Evolutionary conservation across 2,797 vertebrate species (phyloP), one percentile per base, ranked within the genome.

Genomic region (Sciaenops ocellatus): DNA sequence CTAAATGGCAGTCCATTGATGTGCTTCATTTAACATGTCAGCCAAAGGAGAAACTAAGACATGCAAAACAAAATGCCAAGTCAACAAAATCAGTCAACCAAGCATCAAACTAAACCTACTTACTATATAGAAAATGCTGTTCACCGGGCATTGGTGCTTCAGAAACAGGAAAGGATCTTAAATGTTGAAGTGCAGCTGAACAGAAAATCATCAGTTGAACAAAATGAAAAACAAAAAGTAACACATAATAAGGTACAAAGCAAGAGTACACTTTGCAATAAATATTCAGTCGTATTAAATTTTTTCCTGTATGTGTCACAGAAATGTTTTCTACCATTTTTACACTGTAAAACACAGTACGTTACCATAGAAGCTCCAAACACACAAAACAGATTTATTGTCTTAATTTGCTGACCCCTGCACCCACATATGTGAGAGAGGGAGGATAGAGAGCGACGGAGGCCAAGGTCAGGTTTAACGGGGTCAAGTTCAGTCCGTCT

Each of bases 401-500:
- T 85, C 89, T 91, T 95, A 92, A 95, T 95, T 94, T 90, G 85
- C 73, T 83, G 91, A 94, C 92, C 93, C 79, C 85, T 90, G 83
- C 76, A 80, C 86, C 67, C 80, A 64, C 70, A 85, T 79, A 73
- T 86, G 82, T 89, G 83, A 84, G 79, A 67, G 82, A 44, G 78
- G 79, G 73, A 57, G 64, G 70, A 74, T 56, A 82, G 84, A 79
- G 76, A 80, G 28, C 73, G 65, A 73, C 67, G 64, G 80, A 91
- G 93, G 90, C 90, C 93, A 95, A 95, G 95, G 95, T 95, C 93
- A 94, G 85, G 91, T 94, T 94, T 93, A 95, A 93, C 93, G 90
- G 92, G 95, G 94, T 95, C 95, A 95, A 95, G 95, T 95, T 96
- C 92, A 95, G 90, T 89, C 88, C 86, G 82, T 79, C 94, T 95